Evolutionary conservation across 2,113 vertebrate species (phyloP), one percentile per base, ranked within the genome.

Genomic region (Atractosteus spatula): DNA sequence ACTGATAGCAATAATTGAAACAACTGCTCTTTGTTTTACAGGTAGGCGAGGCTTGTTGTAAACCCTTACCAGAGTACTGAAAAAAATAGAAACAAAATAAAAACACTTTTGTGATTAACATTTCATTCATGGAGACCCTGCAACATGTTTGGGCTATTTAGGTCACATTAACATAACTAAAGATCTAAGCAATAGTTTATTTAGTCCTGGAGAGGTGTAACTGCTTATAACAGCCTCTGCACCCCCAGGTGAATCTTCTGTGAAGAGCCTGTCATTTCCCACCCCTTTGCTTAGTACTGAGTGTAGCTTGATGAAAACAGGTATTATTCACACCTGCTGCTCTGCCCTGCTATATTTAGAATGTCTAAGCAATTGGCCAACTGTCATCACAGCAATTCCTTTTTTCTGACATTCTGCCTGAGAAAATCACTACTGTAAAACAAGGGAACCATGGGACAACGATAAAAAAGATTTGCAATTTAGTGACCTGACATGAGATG

Each of bases 171-270:
- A 79, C 84, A 87, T 88, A 56, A 68, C 77, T 78, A 77, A 85
- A 77, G 74, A 57, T 78, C 72, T 61, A 79, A 67, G 79, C 68
- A 74, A 75, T 45, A 74, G 85, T 87, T 86, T 83, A 82, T 85
- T 87, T 85, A 81, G 84, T 87, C 88, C 81, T 83, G 85, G 84
- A 80, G 84, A 80, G 84, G 62, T 75, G 70, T 76, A 61, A 61
- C 14, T 7, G 73, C 11, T 59, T 16, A 59, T 13, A 59, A 59
- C 3, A 59, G 57, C 57, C 13, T 59, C 57, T 13, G 12, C 14
- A 59, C 57, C 57, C 14, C 57, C 11, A 13, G 57, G 5, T 59
- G 14, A 59, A 59, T 59, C 57, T 59, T 59, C 57, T 3, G 5
- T 59, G 57, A 59, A 59, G 4, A 59, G 13, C 12, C 57, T 59